A percentile compares a stretch with the other conserved stretches of the same genome.
Evolutionary conservation across 1,140 invertebrate species (phyloP).

Genomic region (Apolygus lucorum): DNA sequence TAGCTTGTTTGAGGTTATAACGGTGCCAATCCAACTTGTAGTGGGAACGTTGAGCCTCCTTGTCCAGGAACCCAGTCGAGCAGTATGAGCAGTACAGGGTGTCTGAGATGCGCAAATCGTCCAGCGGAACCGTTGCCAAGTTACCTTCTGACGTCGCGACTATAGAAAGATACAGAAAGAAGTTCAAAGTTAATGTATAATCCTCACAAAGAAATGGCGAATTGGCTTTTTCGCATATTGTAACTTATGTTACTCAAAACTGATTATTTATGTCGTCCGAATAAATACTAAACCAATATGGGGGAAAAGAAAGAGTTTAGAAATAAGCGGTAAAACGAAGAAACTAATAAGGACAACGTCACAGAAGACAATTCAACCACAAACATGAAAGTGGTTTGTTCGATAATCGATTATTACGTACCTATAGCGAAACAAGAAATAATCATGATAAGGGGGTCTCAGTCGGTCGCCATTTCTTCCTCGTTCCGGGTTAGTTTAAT

Average conservation of each 20-base stretch:
- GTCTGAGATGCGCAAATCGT: slow-evolving; percentile 43
- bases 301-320: too few relatives aligned
- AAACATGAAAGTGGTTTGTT: too few relatives aligned
- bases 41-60: slow-evolving; percentile 62
- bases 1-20: slow-evolving; percentile 92
- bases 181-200: neutral
- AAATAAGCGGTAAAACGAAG: too few relatives aligned
- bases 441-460: too few relatives aligned
- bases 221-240: slow-evolving; percentile 10
- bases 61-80: slow-evolving; percentile 43
- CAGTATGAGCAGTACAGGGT: slow-evolving; percentile 48
- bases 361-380: too few relatives aligned
- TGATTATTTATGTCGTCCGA: neutral
- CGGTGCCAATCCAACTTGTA: slow-evolving; percentile 92
- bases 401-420: too few relatives aligned
- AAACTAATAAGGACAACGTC: too few relatives aligned
- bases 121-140: slow-evolving; percentile 32
- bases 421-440: too few relatives aligned
- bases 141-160: slow-evolving; percentile 30
- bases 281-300: neutral
- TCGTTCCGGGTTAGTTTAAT: too few relatives aligned
- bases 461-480: too few relatives aligned
- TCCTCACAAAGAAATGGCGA: neutral
- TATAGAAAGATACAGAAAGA: slow-evolving; percentile 24
- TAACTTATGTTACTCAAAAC: too few relatives aligned